phyloP scores from a whole-genome alignment of 2,797 vertebrate genomes.

The Helarctos malayanus region DNA sequence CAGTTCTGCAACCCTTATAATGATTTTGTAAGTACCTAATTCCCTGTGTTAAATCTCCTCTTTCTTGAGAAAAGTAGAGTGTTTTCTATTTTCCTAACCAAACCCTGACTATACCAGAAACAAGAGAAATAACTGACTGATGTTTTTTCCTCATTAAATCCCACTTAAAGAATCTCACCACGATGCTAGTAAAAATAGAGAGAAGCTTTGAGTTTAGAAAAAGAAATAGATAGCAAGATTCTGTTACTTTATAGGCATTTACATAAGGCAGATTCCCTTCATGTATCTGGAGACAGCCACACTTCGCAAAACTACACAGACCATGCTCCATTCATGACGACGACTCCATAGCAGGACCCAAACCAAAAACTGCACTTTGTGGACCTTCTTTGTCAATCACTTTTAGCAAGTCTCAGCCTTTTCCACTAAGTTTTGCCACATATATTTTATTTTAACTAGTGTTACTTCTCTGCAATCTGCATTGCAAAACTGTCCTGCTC shows the following conservation, averaged over 20 bases:
- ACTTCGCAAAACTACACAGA: neutral
- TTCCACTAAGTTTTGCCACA: neutral
- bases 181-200: neutral
- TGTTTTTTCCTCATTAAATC: neutral
- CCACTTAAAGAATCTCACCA: neutral
- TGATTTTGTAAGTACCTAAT: neutral
- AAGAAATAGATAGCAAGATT: neutral
- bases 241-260: neutral
- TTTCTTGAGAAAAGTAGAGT: neutral
- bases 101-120: neutral
- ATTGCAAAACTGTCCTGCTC: neutral
- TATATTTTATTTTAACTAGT: neutral
- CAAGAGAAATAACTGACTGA: neutral
- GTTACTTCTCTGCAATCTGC: neutral
- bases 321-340: neutral
- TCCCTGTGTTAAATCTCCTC: neutral
- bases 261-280: neutral
- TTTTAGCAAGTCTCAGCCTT: neutral
- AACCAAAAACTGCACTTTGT: neutral
- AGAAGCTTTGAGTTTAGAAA: neutral
- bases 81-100: neutral
- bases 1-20: neutral
- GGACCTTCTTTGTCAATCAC: neutral
- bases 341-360: neutral
- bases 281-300: neutral